phyloP scores from a whole-genome alignment of 2,113 vertebrate genomes.

The Catharus minimus region DNA sequence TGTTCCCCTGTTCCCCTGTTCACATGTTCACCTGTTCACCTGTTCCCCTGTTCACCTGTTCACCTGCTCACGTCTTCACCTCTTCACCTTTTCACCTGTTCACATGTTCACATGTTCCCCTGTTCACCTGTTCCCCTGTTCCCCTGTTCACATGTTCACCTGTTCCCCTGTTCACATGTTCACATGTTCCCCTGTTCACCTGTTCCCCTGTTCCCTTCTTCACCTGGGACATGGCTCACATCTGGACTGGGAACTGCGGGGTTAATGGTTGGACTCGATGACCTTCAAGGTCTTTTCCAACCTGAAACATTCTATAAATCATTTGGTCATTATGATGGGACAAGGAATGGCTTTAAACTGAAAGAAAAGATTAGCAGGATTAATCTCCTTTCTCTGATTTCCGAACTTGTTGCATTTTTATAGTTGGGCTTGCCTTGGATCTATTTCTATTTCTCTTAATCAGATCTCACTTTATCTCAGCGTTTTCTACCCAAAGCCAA shows the following conservation, averaged over 20 bases:
- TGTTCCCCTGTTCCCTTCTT: no score
- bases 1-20: no score
- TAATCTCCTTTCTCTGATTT: not conserved
- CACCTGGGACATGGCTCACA: not conserved
- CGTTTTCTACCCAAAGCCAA: not conserved
- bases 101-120: no score
- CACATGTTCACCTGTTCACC: no score
- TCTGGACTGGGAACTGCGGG: not conserved
- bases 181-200: no score
- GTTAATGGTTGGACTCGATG: not conserved
- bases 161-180: no score
- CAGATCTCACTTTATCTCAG: not conserved
- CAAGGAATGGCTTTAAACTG: not conserved
- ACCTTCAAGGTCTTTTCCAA: not conserved
- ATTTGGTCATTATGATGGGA: not conserved
- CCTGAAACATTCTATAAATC: not conserved
- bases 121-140: no score
- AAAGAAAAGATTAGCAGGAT: not conserved
- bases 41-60: no score
- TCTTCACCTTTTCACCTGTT: no score
- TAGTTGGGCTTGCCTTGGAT: not conserved
- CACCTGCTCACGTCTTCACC: no score
- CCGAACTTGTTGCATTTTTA: not conserved
- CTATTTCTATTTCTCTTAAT: not conserved
- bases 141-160: no score